Conservation (phyloP, 2,113 vertebrate genomes). For the Chaetura pelagica region DNA sequence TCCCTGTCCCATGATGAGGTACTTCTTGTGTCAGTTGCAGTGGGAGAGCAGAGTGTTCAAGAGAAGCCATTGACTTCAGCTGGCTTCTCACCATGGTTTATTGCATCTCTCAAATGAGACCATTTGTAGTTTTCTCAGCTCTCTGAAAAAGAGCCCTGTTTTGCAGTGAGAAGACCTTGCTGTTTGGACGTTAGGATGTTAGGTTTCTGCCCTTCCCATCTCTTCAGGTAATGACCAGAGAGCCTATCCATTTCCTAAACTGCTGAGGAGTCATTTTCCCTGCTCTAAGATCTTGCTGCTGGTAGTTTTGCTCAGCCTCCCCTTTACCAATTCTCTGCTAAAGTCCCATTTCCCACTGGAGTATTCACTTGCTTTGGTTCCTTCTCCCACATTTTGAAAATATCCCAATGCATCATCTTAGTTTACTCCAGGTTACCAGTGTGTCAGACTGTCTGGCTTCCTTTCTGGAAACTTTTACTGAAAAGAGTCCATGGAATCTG, state of each 20-base stretch:
- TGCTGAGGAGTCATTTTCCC: constrained; percentile 1
- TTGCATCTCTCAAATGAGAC: not conserved
- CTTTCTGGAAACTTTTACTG: not conserved
- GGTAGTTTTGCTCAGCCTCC: not conserved
- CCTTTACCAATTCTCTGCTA: not conserved
- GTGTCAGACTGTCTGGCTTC: not conserved
- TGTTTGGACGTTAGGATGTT: not conserved
- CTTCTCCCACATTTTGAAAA: not conserved
- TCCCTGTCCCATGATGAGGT: not conserved
- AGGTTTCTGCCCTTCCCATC: constrained; percentile 14
- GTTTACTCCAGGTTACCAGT: not conserved
- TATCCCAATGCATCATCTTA: not conserved
- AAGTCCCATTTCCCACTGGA: not conserved
- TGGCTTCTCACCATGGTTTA: not conserved
- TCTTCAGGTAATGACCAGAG: not conserved
- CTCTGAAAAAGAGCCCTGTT: not conserved
- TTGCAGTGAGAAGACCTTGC: not conserved
- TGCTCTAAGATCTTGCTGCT: not conserved
- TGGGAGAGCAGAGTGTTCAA: not conserved
- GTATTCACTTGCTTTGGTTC: not conserved
- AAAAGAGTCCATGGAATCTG: not conserved
- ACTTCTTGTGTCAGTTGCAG: not conserved
- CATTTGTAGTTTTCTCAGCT: not conserved
- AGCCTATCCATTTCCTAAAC: not conserved
- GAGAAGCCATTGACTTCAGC: not conserved